Base-by-base conservation (phyloP, 2,888 invertebrate species). In the Dugesia japonica region DNA sequence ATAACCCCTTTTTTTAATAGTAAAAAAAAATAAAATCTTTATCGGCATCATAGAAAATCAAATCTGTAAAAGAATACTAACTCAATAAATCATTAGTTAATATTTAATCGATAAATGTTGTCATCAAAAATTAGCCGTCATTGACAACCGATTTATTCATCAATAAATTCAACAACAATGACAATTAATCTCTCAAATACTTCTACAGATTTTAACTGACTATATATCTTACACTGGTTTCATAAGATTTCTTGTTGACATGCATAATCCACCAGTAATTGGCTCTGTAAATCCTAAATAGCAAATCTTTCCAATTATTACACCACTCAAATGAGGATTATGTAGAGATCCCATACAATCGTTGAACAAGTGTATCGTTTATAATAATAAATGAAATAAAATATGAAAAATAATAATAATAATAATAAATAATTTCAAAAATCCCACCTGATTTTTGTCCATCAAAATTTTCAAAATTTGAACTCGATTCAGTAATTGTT, bases 231-330 rank as follows among this genome's bases (percentile, higher is more conserved):
- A n/a, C n/a, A 4, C 23, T n/a, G 17, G 23, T 56, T 56, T n/a
- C 23, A 4, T 20, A 56, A 7, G 13, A 56, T 56, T 23, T 23
- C 56, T 9, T 13, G 1, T 56, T 56, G 56, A 56, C 56, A 56
- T 56, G 56, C 17, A n/a, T 56, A 56, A 56, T 56, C 56, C 56
- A 56, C 56, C 56, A 56, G 56, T 56, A n/a, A n/a, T n/a, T n/a
- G n/a, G n/a, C n/a, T n/a, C n/a, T n/a, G n/a, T n/a, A 56, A 56
- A 23, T n/a, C 56, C 56, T 7, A 56, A 56, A 56, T 20, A 56
- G 56, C 1, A 56, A n/a, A 56, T 20, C 56, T 56, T 13, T 56
- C 56, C 56, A 56, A 56, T 20, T 56, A 56, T 56, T 4, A 56
- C 56, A 56, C 4, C 9, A 56, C 20, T 56, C 56, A 56, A 56